Conservation (phyloP, 92 coral and sea anemone genomes). For the Metridium senile region DNA sequence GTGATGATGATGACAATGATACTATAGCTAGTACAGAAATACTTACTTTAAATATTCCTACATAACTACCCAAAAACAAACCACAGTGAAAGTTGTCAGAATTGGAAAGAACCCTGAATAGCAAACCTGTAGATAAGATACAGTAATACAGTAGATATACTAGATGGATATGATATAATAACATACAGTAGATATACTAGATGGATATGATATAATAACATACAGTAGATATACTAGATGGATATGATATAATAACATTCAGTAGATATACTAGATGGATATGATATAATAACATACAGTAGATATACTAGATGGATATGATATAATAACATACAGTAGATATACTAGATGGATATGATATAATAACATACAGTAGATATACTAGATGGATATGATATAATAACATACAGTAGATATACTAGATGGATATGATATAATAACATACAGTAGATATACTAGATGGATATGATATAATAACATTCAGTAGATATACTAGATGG, state of each 20-base stretch:
- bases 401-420: neutral
- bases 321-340: neutral
- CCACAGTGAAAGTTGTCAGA: conserved; percentile 75
- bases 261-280: neutral
- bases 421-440: neutral
- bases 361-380: neutral
- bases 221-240: neutral
- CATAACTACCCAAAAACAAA: conserved; percentile 90
- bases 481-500: neutral
- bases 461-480: neutral
- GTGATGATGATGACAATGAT: too few species aligned
- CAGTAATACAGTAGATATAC: neutral
- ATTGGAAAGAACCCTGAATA: conserved; percentile 51
- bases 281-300: neutral
- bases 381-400: neutral
- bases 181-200: neutral
- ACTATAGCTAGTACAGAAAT: too few species aligned
- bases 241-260: neutral
- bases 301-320: neutral
- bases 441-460: neutral
- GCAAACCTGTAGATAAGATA: conserved; percentile 37
- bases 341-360: neutral
- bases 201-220: neutral
- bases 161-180: neutral
- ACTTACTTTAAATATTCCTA: conserved; percentile 83